These are phyloP conservation scores for Microtus pennsylvanicus DNA, from an alignment of 2,113 vertebrate genomes.

Conservation along the genomic window DNA sequence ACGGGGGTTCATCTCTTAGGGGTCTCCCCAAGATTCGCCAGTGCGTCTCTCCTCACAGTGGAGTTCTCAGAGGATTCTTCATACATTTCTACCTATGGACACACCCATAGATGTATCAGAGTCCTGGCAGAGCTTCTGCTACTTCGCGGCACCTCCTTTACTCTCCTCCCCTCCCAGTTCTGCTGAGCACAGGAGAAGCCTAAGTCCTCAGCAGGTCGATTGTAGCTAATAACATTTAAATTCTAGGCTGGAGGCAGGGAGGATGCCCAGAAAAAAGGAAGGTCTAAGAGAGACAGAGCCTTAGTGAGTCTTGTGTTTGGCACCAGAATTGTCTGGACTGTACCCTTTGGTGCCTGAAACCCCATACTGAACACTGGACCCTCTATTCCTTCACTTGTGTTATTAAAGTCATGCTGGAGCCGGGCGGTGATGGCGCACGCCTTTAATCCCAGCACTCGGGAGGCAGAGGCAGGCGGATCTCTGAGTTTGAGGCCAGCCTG, in stretches of 20 bases:
- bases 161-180: background rate
- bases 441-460: no score
- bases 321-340: background rate
- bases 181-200: background rate
- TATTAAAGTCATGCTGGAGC: background rate
- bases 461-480: no score
- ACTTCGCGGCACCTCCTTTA: background rate
- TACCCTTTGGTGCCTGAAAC: background rate
- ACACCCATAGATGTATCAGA: background rate
- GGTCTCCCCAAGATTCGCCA: background rate
- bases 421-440: no score
- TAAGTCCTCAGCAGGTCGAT: slow-evolving; percentile 22
- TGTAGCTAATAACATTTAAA: slow-evolving; percentile 65
- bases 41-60: background rate
- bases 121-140: background rate
- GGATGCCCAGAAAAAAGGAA: background rate
- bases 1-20: background rate
- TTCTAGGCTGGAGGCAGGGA: slow-evolving; percentile 46
- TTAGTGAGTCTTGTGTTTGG: background rate
- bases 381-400: background rate
- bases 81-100: background rate
- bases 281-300: slow-evolving; percentile 19
- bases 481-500: no score
- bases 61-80: background rate
- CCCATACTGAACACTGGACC: background rate